Evolutionary conservation across 2,797 vertebrate species (phyloP).

Genomic region (Schizopygopsis pylzovi): DNA sequence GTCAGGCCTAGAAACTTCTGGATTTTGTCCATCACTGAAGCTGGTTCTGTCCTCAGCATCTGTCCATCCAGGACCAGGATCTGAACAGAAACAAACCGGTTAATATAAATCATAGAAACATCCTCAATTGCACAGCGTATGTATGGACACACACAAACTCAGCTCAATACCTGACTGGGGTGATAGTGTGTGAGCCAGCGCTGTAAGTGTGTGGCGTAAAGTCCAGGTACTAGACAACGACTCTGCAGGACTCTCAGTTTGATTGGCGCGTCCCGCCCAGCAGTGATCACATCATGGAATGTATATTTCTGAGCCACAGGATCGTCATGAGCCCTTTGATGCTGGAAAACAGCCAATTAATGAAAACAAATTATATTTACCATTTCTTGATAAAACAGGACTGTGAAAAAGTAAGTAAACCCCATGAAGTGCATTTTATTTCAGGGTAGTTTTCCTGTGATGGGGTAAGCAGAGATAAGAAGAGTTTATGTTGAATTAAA

Average conservation of each 20-base stretch:
- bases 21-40: constrained; percentile 95
- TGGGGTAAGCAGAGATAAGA: too few species aligned
- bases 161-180: constrained; percentile 87
- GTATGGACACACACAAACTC: background rate
- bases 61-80: constrained; percentile 95
- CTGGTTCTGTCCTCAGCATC: constrained; percentile 92
- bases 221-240: constrained; percentile 94
- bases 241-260: constrained; percentile 91
- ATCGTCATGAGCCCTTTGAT: constrained; percentile 97
- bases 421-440: too few species aligned
- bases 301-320: constrained; percentile 93
- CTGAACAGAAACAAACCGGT: constrained; percentile 71
- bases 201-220: constrained; percentile 94
- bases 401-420: background rate
- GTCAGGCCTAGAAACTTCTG: constrained; percentile 92
- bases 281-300: constrained; percentile 94
- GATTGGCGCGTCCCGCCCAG: constrained; percentile 78
- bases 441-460: too few species aligned
- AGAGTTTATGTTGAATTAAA: too few species aligned
- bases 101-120: background rate
- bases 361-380: background rate
- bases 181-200: constrained; percentile 95
- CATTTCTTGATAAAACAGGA: background rate
- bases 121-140: background rate
- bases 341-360: constrained; percentile 73